Base-by-base conservation (phyloP, 1,140 invertebrate species). In the Rhopalosiphum maidis region DNA sequence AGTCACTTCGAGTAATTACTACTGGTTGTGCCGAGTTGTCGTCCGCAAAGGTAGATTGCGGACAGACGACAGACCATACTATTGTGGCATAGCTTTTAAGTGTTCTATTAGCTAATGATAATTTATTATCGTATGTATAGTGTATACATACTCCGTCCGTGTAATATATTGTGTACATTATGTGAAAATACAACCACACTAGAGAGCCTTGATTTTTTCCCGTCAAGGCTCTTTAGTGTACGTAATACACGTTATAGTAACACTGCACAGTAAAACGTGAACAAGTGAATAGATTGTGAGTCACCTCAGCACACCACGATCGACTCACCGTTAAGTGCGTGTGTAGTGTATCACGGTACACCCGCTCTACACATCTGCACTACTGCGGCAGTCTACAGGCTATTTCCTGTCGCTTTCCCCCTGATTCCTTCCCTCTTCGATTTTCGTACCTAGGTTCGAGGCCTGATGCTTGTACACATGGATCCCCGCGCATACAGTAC, bases 331-430 rank as follows among this genome's bases (percentile, higher is more conserved):
- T 68, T 68, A 68, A 68, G 60, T 68, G 30, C 60, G 30, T 30
- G 25, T 30, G 3, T 41, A 41, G 41, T 41, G 41, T 41, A 18
- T 18, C 25, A 30, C 55, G 55, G 55, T 30, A 60, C 25, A 60
- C 23, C 55, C 55, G 8, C 4, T n/a, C 30, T 5, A 0, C 3
- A 51, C 30, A 15, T 35, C 60, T 35, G 5, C 15, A 77, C 60
- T 18, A 68, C 60, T 68, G 15, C 11, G 15, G 30, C 30, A 15
- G 60, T n/a, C n/a, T 85, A 85, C 43, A 11, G 43, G 25, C 85
- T 37, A 89, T 54, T 89, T 89, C 88, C 88, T 55, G 35, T 35
- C 51, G 5, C 51, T 55, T 89, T 89, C 35, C 88, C 88, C 22
- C 23, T 25, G 35, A 55, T 54, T 51, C 48, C 48, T 35, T 54